Percentiles rank a stretch among this genome's conserved stretches.
Conservation (phyloP, 2,888 invertebrate genomes). For the Galerucella pusilla region DNA sequence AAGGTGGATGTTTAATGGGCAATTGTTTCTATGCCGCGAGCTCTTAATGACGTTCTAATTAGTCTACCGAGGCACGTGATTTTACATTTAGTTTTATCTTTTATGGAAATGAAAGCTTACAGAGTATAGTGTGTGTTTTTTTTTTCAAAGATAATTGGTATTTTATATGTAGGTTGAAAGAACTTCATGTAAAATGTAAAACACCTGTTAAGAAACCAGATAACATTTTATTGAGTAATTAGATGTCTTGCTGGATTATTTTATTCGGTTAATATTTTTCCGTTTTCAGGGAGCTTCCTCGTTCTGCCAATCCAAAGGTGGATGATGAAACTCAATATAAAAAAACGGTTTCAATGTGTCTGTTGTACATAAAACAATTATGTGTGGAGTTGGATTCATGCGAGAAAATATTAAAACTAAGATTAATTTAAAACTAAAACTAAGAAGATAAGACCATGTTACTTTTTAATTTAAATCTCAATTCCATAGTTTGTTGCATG, state of each 20-base stretch:
- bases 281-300: neutral
- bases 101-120: slow-evolving; percentile 28
- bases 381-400: too few species aligned
- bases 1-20: slow-evolving; percentile 14
- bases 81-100: slow-evolving; percentile 37
- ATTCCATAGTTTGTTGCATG: too few species aligned
- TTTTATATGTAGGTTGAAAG: slow-evolving; percentile 14
- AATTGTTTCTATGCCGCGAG: slow-evolving; percentile 38
- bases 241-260: neutral
- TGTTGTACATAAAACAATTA: neutral
- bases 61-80: slow-evolving; percentile 43
- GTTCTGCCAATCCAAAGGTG: neutral
- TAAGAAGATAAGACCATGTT: too few species aligned
- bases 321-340: neutral
- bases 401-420: too few species aligned
- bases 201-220: slow-evolving; percentile 3
- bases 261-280: neutral
- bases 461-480: too few species aligned
- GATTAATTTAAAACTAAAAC: too few species aligned
- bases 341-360: neutral
- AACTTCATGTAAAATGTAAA: slow-evolving; percentile 5
- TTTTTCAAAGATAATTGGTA: slow-evolving; percentile 24
- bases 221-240: slow-evolving; percentile 6
- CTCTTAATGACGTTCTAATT: slow-evolving; percentile 42
- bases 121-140: slow-evolving; percentile 24